Conservation (phyloP, 2,888 invertebrate species). For the Branchellion lobata region DNA sequence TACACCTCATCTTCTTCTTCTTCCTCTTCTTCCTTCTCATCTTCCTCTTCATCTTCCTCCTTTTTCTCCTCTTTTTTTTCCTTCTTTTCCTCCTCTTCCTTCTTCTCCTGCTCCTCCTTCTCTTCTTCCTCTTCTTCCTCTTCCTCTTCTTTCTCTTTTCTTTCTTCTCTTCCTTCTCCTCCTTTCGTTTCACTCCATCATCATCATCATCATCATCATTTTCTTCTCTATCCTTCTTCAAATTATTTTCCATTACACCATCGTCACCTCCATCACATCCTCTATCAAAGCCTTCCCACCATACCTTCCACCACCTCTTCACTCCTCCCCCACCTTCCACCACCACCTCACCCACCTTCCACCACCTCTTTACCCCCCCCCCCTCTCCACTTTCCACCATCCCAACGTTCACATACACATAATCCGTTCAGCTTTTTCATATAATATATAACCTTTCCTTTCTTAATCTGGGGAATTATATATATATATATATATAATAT, state of each 20-base stretch:
- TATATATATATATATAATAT: no score
- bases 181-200: neutral
- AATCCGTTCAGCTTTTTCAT: no score
- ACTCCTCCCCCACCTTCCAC: slow-evolving; percentile 14
- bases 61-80: no score
- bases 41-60: no score
- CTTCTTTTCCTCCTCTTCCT: neutral
- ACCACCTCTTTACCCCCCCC: slow-evolving; percentile 31
- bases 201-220: neutral
- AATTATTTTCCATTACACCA: slow-evolving; percentile 5
- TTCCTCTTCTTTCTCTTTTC: neutral
- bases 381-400: slow-evolving; percentile 17
- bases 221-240: neutral
- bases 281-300: neutral
- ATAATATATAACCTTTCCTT: no score
- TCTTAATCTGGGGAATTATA: no score
- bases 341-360: slow-evolving; percentile 2
- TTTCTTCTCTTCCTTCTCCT: neutral
- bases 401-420: slow-evolving; percentile 23
- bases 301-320: slow-evolving; percentile 6
- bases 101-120: neutral
- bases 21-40: no score
- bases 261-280: neutral
- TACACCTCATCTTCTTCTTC: no score
- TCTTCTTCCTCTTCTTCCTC: neutral